Percentiles rank a stretch among this genome's conserved stretches.
phyloP scores from a whole-genome alignment of 53 echinoderm and acorn worm genomes.

The Paracentrotus lividus region DNA sequence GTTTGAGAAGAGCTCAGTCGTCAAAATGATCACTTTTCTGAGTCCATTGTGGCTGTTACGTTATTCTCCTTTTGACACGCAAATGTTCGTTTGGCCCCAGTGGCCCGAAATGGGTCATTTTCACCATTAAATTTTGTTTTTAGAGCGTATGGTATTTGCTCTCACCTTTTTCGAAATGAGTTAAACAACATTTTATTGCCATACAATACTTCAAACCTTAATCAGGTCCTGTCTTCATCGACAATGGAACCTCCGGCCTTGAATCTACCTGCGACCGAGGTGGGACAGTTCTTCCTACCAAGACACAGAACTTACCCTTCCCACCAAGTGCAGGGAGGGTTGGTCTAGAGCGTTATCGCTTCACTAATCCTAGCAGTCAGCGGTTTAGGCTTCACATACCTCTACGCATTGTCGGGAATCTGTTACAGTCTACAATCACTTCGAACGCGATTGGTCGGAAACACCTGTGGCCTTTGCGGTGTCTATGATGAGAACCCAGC shows the following conservation, averaged over 20 bases:
- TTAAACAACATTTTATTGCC: no score
- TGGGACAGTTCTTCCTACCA: conserved; percentile 54
- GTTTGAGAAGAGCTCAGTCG: no score
- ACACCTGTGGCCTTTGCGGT: conserved; percentile 86
- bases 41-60: no score
- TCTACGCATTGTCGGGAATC: conserved; percentile 79
- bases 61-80: no score
- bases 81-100: no score
- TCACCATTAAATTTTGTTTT: no score
- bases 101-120: no score
- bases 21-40: no score
- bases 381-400: conserved; percentile 79
- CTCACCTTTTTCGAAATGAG: no score
- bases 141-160: no score
- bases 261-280: conserved; percentile 74
- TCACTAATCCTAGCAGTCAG: conserved; percentile 77
- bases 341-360: conserved; percentile 76
- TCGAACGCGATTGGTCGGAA: conserved; percentile 56
- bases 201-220: no score
- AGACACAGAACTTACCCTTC: conserved; percentile 61
- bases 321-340: conserved; percentile 75
- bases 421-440: conserved; percentile 78
- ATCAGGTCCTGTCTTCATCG: conserved; percentile 74
- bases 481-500: conserved; percentile 75
- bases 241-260: conserved; percentile 70